Evolutionary conservation across 2,888 invertebrate genomes (phyloP).

Genomic region (Eugnorisma glareosa): DNA sequence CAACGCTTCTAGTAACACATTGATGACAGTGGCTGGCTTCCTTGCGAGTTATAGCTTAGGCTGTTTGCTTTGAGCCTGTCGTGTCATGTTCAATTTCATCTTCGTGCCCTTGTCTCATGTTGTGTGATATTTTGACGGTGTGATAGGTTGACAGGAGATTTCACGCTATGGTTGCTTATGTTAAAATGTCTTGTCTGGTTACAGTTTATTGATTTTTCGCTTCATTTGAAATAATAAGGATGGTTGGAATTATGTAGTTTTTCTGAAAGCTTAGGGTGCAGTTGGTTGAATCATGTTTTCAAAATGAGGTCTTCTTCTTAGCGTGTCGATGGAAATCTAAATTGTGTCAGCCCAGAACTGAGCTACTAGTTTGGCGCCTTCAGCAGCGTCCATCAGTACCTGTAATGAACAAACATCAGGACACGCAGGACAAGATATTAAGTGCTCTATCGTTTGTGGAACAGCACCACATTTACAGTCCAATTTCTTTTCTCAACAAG

Average conservation of each 20-base stretch:
- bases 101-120: no score
- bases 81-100: constrained; percentile 3
- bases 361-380: no score
- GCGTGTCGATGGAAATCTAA: no score
- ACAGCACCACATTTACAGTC: no score
- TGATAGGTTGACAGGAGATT: background rate
- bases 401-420: no score
- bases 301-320: background rate
- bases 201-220: no score
- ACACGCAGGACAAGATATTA: no score
- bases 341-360: no score
- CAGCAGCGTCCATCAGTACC: no score
- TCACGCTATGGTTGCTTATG: background rate
- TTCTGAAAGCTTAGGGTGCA: background rate
- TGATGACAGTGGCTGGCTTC: constrained; percentile 56
- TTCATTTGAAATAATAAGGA: background rate
- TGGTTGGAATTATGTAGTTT: background rate
- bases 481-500: no score
- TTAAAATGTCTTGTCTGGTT: background rate
- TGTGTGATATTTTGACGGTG: constrained; percentile 2
- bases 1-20: constrained; percentile 60
- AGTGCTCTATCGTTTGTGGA: no score
- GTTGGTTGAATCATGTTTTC: background rate
- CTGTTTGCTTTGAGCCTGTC: constrained; percentile 23
- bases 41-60: constrained; percentile 57